Evolutionary conservation across 2,888 invertebrate genomes (phyloP).

Genomic region (Litoditis marina): DNA sequence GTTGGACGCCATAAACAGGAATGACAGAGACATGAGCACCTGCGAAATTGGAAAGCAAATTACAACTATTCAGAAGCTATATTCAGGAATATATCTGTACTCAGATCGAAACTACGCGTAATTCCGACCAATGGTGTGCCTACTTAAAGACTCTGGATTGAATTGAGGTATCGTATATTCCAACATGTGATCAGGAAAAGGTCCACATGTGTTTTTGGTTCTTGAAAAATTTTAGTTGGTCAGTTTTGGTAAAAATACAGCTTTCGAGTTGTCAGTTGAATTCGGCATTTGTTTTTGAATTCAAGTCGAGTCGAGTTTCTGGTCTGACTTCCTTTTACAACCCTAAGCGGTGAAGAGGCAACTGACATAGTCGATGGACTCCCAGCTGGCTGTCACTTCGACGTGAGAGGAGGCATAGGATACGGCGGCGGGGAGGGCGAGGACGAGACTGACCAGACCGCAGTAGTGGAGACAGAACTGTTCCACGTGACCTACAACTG

Average conservation of each 20-base stretch:
- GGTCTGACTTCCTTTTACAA: too few species aligned
- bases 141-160: not conserved
- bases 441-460: conserved; percentile 20
- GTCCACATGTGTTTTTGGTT: not conserved
- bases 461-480: conserved; percentile 29
- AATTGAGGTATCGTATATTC: not conserved
- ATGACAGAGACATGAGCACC: conserved; percentile 51
- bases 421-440: conserved; percentile 47
- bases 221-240: too few species aligned
- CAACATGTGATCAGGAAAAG: not conserved
- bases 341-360: too few species aligned
- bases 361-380: conserved; percentile 59
- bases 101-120: not conserved
- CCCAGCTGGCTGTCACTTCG: conserved; percentile 59
- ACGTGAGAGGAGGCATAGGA: conserved; percentile 42
- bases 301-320: too few species aligned
- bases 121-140: not conserved
- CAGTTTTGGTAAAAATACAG: too few species aligned
- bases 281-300: too few species aligned
- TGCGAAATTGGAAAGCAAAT: conserved; percentile 20
- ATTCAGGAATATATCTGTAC: not conserved
- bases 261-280: too few species aligned
- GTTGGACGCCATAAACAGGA: conserved; percentile 54
- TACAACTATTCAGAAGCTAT: too few species aligned
- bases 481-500: conserved; percentile 26